A percentile compares a stretch with the other conserved stretches of the same genome.
Evolutionary conservation across 1,140 invertebrate genomes (phyloP).

Genomic region (Dolichoris vasculosae): DNA sequence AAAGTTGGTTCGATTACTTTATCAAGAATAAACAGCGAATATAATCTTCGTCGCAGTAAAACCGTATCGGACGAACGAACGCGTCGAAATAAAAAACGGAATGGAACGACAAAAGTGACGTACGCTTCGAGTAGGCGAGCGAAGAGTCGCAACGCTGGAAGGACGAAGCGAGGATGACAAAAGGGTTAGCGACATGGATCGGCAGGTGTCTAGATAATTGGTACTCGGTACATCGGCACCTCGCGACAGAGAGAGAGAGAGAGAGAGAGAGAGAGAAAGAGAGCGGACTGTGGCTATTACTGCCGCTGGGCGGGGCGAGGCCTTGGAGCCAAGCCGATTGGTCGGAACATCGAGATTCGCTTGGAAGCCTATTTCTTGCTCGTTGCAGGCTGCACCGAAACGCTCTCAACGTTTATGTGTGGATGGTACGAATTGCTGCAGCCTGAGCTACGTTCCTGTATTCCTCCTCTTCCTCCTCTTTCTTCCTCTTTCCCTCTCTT

Average conservation of each 20-base stretch:
- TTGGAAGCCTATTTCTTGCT: slow-evolving; percentile 18
- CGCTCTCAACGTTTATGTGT: background rate
- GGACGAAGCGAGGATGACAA: background rate
- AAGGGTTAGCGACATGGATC: background rate
- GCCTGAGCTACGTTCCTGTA: background rate
- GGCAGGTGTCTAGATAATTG: slow-evolving; percentile 42
- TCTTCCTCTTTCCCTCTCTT: slow-evolving; percentile 15
- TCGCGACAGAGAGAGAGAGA: background rate
- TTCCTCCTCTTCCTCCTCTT: background rate
- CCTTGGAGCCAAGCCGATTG: slow-evolving; percentile 26
- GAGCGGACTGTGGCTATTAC: background rate
- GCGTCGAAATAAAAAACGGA: too few species aligned
- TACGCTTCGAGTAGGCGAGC: too few species aligned
- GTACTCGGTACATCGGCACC: background rate
- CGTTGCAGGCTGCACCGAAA: background rate
- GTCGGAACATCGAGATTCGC: slow-evolving; percentile 22
- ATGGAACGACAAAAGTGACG: too few species aligned
- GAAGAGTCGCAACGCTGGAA: too few species aligned
- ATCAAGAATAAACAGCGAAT: too few species aligned
- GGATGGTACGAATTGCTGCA: background rate
- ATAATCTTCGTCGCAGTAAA: too few species aligned
- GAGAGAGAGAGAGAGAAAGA: background rate
- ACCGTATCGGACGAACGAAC: too few species aligned
- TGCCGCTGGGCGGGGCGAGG: slow-evolving; percentile 34
- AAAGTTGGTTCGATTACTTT: too few species aligned